These are phyloP conservation scores for Lycaena phlaeas DNA, from an alignment of 2,888 invertebrate genomes.

Conservation along the genomic window DNA sequence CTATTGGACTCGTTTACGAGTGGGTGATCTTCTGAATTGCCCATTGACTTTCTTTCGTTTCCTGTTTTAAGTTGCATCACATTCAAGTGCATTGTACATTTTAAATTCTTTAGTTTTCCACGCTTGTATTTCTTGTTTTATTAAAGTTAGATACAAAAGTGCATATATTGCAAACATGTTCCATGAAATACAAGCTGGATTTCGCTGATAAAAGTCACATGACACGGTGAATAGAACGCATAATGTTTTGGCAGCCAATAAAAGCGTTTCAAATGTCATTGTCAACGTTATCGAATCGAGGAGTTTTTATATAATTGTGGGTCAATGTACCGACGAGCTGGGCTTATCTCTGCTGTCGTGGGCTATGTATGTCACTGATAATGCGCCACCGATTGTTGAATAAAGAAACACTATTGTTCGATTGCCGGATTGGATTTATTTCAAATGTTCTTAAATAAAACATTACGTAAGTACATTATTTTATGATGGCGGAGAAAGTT, in stretches of 20 bases:
- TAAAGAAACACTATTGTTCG: constrained; percentile 27
- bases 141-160: too few species aligned
- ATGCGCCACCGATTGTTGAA: constrained; percentile 37
- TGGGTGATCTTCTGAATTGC: constrained; percentile 3
- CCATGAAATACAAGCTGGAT: too few species aligned
- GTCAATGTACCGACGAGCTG: constrained; percentile 67
- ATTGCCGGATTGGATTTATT: neutral
- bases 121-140: too few species aligned
- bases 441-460: neutral
- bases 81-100: too few species aligned
- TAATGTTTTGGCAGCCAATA: constrained; percentile 13
- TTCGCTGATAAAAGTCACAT: constrained; percentile 2
- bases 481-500: too few species aligned
- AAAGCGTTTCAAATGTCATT: constrained; percentile 57
- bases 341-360: constrained; percentile 59
- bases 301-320: constrained; percentile 70
- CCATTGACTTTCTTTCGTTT: neutral
- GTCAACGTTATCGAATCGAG: constrained; percentile 63
- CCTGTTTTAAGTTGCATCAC: too few species aligned
- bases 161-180: too few species aligned
- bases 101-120: too few species aligned
- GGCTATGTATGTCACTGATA: constrained; percentile 67
- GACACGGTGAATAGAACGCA: neutral
- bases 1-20: constrained; percentile 13
- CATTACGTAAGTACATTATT: neutral